Evolutionary conservation across 2,113 vertebrate genomes (phyloP), one percentile per base, ranked within the genome.

Genomic region (Zosterops lateralis): DNA sequence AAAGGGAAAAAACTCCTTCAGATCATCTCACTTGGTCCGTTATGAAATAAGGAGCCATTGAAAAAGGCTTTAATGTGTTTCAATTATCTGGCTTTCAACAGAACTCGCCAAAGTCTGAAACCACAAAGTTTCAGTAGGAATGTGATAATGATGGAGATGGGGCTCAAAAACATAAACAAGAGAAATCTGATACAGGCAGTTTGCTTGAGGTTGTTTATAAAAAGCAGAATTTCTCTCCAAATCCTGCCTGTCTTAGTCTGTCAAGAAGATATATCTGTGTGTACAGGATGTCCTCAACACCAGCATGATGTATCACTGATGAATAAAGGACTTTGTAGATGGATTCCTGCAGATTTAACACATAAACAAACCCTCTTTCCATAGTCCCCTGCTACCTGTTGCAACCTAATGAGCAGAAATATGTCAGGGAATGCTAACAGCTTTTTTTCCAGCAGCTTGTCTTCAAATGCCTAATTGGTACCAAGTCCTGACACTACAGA

Each of bases 81-180:
- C 36, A 76, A 29, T 96, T 84, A 61, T 65, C 60, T 73, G 71
- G 72, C 82, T 92, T 94, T 95, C 91, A 90, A 53, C 75, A 91
- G 75, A 64, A 93, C 84, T 91, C n/a, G 47, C 54, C 80, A n/a
- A 62, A 93, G 64, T 73, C 82, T 92, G 67, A 89, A 97, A 90
- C 94, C 91, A 89, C 80, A 95, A 92, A 50, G 82, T 89, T 93
- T 84, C 66, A 91, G 91, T 92, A 76, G 47, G 78, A 92, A 96
- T 60, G 88, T 94, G 91, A 66, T 95, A 95, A 96, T 95, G 83
- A 83, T 84, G 50, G 74, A 77, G 61, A 78, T 32, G 50, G 31
- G 54, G 25, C 90, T 94, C 28, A 82, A 72, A 94, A 86, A 87
- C 54, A 47, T 61, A 86, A 79, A 87, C 47, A 68, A 74, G 2